Evolutionary conservation across 2,113 vertebrate species (phyloP), one percentile per base, ranked within the genome.

Genomic region (Coptodon bakossiorum): DNA sequence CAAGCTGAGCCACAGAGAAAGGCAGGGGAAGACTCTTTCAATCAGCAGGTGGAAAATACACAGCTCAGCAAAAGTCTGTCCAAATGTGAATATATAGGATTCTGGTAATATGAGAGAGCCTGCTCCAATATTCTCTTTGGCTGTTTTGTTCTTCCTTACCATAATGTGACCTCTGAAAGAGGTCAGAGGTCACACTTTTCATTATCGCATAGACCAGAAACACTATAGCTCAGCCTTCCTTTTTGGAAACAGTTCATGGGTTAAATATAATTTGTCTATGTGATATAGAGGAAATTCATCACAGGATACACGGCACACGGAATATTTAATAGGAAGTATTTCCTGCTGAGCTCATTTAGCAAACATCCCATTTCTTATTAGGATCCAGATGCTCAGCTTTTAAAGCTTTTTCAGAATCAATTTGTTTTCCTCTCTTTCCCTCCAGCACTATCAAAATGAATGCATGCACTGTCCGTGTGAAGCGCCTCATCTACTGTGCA

Each of bases 401-500:
- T 81, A 6, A 56, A 53, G 68, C 80, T 86, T 76, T 90, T 89
- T 91, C 22, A 19, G 57, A 89, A 94, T 88, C 83, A 63, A 86
- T 93, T 93, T 92, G 89, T 90, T 85, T 90, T 29, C 56, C 4
- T 85, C 56, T 90, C 61, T 78, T 85, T 87, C 82, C 82, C 86
- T 85, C 45, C 73, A 86, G 91, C 89, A 40, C 36, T 10, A 12
- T 43, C 52, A 40, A 61, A 88, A 50, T 88, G 89, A 87, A 93
- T 90, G 80, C 83, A 80, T 6, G 31, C 78, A 34, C 45, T 63
- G 81, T 86, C 68, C 9, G 36, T 17, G 57, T 31, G 71, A 91
- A 17, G 48, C 13, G 54, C 80, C 34, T 85, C 83, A 66, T 85
- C 57, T 81, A 40, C 43, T 13, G 57, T 63, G 71, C 88, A 78